Evolutionary conservation across 1,140 invertebrate genomes (phyloP), one percentile per base, ranked within the genome.

Genomic region (Drusus annulatus): DNA sequence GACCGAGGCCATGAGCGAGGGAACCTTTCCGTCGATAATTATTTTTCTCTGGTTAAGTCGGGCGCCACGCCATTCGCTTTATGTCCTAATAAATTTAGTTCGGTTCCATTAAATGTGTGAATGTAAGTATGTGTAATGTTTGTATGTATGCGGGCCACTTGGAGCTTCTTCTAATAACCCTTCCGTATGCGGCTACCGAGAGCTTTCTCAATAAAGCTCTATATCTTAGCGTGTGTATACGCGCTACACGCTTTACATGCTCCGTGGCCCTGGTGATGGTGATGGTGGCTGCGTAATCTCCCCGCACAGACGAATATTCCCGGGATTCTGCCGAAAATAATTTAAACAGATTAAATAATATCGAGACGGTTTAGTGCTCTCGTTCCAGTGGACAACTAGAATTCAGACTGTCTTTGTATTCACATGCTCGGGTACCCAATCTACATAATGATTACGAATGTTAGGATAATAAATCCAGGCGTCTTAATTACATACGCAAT

Each of bases 11-110:
- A 36, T n/a, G 31, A 36, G 63, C 19, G n/a, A 16, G 31, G 36
- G n/a, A 68, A 68, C 31, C 63, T 68, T 68, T 68, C 31, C 19
- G 16, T 68, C 63, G 16, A 68, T 68, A 50, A 68, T 68, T 68
- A 68, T 68, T 68, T 68, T 68, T 68, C 63, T 68, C 63, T 36
- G 63, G 28, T 68, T 68, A 17, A 68, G 63, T 36, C 36, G 45
- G 25, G 21, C 62, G 50, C 68, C 28, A 65, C 62, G 21, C 50
- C 45, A 71, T 28, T 68, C 68, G 50, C 68, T 71, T 71, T 71
- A 71, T 52, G 68, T 23, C 68, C 68, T 51, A 71, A 71, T 71
- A 71, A 71, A 71, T 71, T 71, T 19, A 51, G 68, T 52, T 71
- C 68, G 68, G 68, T 71, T 71, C 68, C 68, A 71, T 71, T 71